These are phyloP conservation scores for Trinorchestia longiramus DNA, from an alignment of 1,140 invertebrate genomes.

Conservation along the genomic window DNA sequence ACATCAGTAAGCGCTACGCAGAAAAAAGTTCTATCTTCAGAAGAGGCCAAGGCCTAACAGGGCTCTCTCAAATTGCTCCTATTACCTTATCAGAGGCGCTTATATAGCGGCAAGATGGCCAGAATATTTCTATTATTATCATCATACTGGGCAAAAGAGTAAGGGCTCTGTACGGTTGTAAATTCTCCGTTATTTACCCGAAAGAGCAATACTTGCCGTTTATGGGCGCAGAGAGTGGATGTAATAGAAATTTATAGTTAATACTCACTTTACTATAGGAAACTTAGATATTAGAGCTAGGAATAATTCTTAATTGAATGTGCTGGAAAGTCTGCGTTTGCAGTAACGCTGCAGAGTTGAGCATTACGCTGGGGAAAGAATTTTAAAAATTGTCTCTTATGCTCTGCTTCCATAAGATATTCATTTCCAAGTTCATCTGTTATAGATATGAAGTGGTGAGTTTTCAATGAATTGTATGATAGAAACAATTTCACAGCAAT, in stretches of 20 bases:
- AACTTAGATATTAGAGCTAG: not conserved
- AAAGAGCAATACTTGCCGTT: constrained; percentile 26
- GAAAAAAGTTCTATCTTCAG: constrained; percentile 44
- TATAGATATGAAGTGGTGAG: not conserved
- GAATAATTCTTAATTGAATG: not conserved
- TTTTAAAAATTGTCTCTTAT: not conserved
- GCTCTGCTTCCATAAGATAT: not conserved
- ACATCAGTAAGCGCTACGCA: not conserved
- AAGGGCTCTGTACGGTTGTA: not conserved
- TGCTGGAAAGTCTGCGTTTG: not conserved
- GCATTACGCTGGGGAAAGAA: not conserved
- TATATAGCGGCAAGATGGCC: constrained; percentile 38
- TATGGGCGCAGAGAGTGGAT: not conserved
- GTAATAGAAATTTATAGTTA: not conserved
- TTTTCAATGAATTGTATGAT: not conserved
- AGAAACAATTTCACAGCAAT: not conserved
- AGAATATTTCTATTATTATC: constrained; percentile 47
- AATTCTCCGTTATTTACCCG: not conserved
- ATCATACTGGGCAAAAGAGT: constrained; percentile 4
- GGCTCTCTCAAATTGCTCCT: constrained; percentile 53
- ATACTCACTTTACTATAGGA: not conserved
- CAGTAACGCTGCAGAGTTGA: not conserved
- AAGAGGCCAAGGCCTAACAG: not conserved
- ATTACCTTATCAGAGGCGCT: constrained; percentile 53
- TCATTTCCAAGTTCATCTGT: not conserved